Conservation (phyloP, 1,140 invertebrate species). For the Pseudomyrmex concolor region DNA sequence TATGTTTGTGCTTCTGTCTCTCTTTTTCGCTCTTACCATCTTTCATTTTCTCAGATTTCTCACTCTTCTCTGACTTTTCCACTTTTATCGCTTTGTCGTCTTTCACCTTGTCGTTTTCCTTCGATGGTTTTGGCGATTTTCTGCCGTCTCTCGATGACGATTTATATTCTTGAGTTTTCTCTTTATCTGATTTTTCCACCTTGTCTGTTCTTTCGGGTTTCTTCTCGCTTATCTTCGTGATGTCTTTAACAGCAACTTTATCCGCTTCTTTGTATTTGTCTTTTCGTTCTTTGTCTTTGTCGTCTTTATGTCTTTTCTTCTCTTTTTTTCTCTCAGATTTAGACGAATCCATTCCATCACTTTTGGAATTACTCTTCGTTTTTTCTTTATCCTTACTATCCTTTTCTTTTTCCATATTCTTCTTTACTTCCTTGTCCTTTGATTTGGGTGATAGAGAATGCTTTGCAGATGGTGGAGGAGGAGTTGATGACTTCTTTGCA, state of each 20-base stretch:
- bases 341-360: conserved; percentile 77
- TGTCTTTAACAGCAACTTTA: conserved; percentile 81
- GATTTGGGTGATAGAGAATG: conserved; percentile 84
- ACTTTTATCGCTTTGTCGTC: conserved; percentile 83
- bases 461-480: conserved; percentile 78
- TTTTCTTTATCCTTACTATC: conserved; percentile 83
- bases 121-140: conserved; percentile 78
- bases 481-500: conserved; percentile 81
- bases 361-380: conserved; percentile 77
- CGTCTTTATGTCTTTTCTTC: conserved; percentile 85
- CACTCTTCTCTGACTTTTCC: conserved; percentile 82
- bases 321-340: conserved; percentile 83
- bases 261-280: conserved; percentile 85
- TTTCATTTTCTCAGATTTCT: conserved; percentile 86
- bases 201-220: conserved; percentile 78
- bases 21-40: conserved; percentile 79
- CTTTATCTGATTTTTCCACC: conserved; percentile 82
- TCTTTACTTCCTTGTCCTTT: conserved; percentile 76
- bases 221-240: conserved; percentile 78
- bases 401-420: conserved; percentile 69
- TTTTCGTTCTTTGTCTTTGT: conserved; percentile 84
- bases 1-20: conserved; percentile 84
- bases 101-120: conserved; percentile 84
- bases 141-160: conserved; percentile 80
- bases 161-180: conserved; percentile 85